phyloP scores from a whole-genome alignment of 64 coral and sea anemone genomes.

The Hydrozoanthus tunicans region DNA sequence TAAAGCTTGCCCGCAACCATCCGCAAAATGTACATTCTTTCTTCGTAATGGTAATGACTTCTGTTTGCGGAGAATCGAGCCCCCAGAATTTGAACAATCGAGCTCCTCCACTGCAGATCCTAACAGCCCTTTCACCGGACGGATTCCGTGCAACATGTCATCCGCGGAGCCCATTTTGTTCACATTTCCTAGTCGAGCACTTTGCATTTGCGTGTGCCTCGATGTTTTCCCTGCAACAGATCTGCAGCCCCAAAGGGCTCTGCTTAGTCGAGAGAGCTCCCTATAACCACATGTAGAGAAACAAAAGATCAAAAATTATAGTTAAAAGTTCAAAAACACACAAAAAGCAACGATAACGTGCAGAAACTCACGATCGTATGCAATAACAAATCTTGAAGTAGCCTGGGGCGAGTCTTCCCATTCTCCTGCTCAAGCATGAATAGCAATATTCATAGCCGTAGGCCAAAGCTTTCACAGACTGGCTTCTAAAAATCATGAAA shows the following conservation, averaged over 20 bases:
- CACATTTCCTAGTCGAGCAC: neutral
- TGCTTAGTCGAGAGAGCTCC: neutral
- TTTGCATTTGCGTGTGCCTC: constrained; percentile 8
- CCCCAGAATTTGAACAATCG: constrained; percentile 28
- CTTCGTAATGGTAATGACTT: constrained; percentile 62
- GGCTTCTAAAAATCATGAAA: too few species aligned
- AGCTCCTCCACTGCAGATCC: neutral
- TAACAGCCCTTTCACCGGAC: constrained; percentile 12
- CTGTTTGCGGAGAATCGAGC: constrained; percentile 83
- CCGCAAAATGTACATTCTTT: constrained; percentile 92
- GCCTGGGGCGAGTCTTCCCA: constrained; percentile 2
- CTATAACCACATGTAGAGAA: constrained; percentile 18
- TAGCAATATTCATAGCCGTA: too few species aligned
- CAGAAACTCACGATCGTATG: constrained; percentile 19
- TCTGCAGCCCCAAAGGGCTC: constrained; percentile 52
- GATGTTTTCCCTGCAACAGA: neutral
- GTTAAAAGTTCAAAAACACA: constrained; percentile 18
- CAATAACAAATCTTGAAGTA: neutral
- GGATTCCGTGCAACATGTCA: constrained; percentile 57
- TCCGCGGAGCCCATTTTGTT: constrained; percentile 48
- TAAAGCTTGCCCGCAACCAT: constrained; percentile 87
- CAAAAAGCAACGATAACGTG: neutral
- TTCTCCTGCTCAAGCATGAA: neutral
- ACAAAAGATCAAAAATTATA: neutral
- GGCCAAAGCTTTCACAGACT: too few species aligned